Base-by-base conservation (phyloP, 2,113 vertebrate genomes). In the Heteronetta atricapilla region DNA sequence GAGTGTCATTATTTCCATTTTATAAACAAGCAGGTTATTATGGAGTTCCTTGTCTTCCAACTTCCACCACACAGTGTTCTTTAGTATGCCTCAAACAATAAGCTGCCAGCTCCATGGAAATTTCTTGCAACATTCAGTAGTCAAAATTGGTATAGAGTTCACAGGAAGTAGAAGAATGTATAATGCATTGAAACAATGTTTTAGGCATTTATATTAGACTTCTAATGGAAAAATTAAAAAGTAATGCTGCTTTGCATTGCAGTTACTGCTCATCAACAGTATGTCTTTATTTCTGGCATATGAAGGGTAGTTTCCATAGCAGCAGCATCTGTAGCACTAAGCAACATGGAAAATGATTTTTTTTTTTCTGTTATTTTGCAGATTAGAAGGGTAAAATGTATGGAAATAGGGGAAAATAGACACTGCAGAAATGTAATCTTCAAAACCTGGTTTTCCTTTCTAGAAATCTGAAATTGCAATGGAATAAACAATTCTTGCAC, bases 201-300 rank as follows among this genome's bases (percentile, higher is more conserved):
- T 95, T 89, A 95, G 94, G 89, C 93, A 93, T 95, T 96, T 96
- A 82, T 93, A 93, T 96, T 94, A 94, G 94, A 94, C 89, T 95
- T 96, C 92, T 96, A 97, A 97, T 96, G 95, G 84, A 92, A 92
- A 96, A 97, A 89, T 97, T 96, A 96, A 95, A 97, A 95, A 97
- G 91, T 96, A 95, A 97, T 97, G 96, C 88, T 92, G 78, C 95
- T 97, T 97, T 97, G 91, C 95, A 60, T 97, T 97, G 91, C 95
- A 60, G 86, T 92, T 95, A 94, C 89, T 89, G 81, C 93, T 95
- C 86, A 84, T 96, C 91, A 89, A 88, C 92, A 89, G 68, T 95
- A 96, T 86, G 84, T 97, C 95, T 97, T 97, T 95, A 94, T 96
- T 94, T 96, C 93, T 96, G 91, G 94, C 88, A 95, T 86, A 95